Conservation (phyloP, 1,140 invertebrate species). For the Polypedilum vanderplanki region DNA sequence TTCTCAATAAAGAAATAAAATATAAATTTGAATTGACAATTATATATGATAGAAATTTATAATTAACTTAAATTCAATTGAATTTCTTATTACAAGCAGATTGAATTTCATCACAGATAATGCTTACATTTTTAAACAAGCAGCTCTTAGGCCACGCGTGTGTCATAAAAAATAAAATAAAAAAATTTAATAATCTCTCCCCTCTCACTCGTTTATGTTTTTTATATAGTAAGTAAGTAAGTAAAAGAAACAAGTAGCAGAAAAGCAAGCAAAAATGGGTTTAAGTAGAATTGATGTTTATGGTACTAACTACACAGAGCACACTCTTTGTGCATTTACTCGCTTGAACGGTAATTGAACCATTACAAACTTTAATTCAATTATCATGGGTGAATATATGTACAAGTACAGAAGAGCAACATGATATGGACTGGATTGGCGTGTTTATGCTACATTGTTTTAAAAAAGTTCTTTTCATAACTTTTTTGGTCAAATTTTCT, state of each 20-base stretch:
- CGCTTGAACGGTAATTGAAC: constrained; percentile 22
- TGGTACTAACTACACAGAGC: neutral
- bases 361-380: constrained; percentile 28
- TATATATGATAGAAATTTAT: no score
- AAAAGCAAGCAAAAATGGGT: neutral
- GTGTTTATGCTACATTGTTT: no score
- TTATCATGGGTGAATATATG: neutral
- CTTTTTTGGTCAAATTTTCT: neutral
- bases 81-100: no score
- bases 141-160: neutral
- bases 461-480: neutral
- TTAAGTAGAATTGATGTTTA: constrained; percentile 28
- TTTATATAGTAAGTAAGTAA: neutral
- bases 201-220: neutral
- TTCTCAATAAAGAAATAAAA: no score
- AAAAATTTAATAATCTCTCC: neutral
- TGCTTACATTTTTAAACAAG: no score
- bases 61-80: no score
- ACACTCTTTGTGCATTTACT: neutral
- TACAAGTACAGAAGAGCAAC: neutral
- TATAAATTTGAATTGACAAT: no score
- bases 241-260: neutral
- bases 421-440: no score
- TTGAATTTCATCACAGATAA: no score
- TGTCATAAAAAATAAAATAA: neutral